These are phyloP conservation scores for Cremastobaeus sp. DNA, from an alignment of 2,888 invertebrate species.

Conservation along the genomic window DNA sequence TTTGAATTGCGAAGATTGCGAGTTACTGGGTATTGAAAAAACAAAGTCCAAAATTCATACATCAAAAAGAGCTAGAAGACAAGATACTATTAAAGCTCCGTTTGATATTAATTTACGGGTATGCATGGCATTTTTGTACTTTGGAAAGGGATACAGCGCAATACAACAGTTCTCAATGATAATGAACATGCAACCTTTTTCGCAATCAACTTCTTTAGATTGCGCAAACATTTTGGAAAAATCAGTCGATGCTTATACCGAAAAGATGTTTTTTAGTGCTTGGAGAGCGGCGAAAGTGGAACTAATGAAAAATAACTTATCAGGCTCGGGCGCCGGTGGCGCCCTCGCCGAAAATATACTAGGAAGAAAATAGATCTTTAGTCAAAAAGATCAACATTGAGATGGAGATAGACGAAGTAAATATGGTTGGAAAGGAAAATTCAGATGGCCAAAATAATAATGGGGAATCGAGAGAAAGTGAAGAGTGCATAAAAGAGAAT, in stretches of 20 bases:
- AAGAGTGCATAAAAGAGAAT: no score
- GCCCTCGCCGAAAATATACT: no score
- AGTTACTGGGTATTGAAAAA: background rate
- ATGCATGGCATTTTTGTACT: background rate
- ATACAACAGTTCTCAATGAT: background rate
- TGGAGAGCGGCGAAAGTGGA: no score
- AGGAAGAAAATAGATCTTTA: no score
- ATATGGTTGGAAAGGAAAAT: no score
- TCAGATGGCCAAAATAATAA: no score
- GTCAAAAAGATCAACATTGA: no score
- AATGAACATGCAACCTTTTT: background rate
- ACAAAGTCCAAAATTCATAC: slow-evolving; percentile 1
- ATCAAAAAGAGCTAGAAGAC: background rate
- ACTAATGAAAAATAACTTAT: no score
- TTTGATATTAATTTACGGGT: slow-evolving; percentile 8
- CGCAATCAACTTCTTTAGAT: background rate
- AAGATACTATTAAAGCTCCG: background rate
- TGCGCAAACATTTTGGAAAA: background rate
- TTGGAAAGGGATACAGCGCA: slow-evolving; percentile 8
- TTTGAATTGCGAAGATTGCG: slow-evolving; percentile 7
- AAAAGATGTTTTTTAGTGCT: no score
- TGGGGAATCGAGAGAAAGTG: no score
- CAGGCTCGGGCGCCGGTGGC: no score
- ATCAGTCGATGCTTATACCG: background rate
- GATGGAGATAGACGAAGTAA: no score